These are phyloP conservation scores for Coronaproctus castanopsis DNA, from an alignment of 2,888 invertebrate genomes.

Conservation along the genomic window DNA sequence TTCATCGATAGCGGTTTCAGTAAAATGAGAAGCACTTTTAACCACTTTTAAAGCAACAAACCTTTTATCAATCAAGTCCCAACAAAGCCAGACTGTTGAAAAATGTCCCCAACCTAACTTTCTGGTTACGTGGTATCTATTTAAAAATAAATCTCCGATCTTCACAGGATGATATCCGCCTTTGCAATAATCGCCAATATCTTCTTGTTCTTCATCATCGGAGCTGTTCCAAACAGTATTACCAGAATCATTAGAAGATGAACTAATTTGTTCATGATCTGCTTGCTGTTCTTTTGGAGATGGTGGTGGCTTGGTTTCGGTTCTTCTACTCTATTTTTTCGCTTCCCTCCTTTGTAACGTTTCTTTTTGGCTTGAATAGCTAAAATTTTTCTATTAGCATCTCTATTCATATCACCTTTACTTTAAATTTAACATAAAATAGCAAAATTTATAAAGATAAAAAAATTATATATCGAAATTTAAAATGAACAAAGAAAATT, in stretches of 20 bases:
- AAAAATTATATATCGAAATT: too few species aligned
- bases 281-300: conserved; percentile 13
- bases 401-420: conserved; percentile 73
- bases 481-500: too few species aligned
- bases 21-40: conserved; percentile 96
- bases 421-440: too few species aligned
- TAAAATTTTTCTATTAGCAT: conserved; percentile 76
- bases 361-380: conserved; percentile 84
- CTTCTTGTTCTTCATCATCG: conserved; percentile 86
- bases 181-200: conserved; percentile 88
- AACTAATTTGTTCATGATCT: conserved; percentile 15
- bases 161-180: conserved; percentile 98
- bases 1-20: conserved; percentile 97
- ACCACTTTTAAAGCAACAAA: conserved; percentile 98
- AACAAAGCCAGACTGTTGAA: conserved; percentile 98
- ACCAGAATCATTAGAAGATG: conserved; percentile 47
- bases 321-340: conserved; percentile 4
- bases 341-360: conserved; percentile 43
- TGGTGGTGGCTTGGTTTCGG: conserved; percentile 38
- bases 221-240: conserved; percentile 45
- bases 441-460: too few species aligned
- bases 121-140: conserved; percentile 81
- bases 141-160: conserved; percentile 84
- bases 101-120: conserved; percentile 98
- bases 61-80: conserved; percentile 75